Evolutionary conservation across 2,888 invertebrate genomes (phyloP).

Genomic region (Tinea semifulvella): DNA sequence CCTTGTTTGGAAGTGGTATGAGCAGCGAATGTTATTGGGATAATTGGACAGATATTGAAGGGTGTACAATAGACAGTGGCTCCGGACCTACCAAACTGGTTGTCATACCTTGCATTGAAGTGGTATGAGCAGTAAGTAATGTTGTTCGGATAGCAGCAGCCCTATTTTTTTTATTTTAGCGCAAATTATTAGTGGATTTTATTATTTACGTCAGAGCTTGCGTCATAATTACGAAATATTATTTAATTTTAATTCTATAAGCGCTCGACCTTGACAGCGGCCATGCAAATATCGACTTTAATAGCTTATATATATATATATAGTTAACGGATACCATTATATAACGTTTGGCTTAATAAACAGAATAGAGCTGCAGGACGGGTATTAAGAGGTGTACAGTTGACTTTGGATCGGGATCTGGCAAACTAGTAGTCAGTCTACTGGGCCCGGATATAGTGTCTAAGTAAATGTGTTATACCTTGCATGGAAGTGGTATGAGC

Average conservation of each 20-base stretch:
- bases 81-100: conserved; percentile 82
- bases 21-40: conserved; percentile 89
- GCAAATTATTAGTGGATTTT: no score
- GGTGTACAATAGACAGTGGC: conserved; percentile 85
- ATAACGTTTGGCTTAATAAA: no score
- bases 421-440: conserved; percentile 89
- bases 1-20: conserved; percentile 90
- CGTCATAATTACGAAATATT: no score
- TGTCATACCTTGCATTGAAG: conserved; percentile 89
- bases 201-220: no score
- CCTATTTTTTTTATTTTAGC: no score
- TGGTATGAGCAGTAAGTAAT: conserved; percentile 90
- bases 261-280: no score
- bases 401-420: conserved; percentile 77
- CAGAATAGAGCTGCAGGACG: conserved; percentile 91
- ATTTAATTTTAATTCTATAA: no score
- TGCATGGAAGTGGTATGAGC: conserved; percentile 89
- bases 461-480: conserved; percentile 57
- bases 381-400: conserved; percentile 93
- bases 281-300: no score
- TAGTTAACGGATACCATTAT: no score
- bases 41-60: conserved; percentile 96
- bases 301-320: no score
- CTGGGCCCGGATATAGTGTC: conserved; percentile 65
- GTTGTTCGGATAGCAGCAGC: no score